Conservation (phyloP, 1,140 invertebrate genomes). For the Venturia canescens region DNA sequence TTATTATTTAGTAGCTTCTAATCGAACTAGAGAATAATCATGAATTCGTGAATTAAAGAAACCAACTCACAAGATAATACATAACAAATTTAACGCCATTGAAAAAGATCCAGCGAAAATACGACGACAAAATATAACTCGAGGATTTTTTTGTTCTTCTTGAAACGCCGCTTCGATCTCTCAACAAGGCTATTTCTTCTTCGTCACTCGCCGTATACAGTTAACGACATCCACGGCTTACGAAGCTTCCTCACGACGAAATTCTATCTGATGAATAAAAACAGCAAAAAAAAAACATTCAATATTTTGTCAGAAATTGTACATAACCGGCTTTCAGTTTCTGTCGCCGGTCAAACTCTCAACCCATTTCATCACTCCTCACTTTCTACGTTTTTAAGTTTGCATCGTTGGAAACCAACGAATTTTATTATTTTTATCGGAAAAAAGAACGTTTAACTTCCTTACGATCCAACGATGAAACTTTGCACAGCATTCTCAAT, state of each 20-base stretch:
- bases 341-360: not conserved
- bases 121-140: not conserved
- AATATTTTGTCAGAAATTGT: slow-evolving; percentile 67
- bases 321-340: not conserved
- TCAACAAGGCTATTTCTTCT: not conserved
- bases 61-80: not conserved
- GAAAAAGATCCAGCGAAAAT: not conserved
- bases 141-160: slow-evolving; percentile 1
- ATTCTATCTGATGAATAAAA: slow-evolving; percentile 65
- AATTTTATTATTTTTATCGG: too few relatives aligned
- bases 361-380: not conserved
- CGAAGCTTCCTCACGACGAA: slow-evolving; percentile 54
- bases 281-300: slow-evolving; percentile 53
- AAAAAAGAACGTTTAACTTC: not conserved
- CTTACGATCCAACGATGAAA: not conserved
- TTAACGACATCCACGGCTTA: slow-evolving; percentile 25
- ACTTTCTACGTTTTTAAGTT: not conserved
- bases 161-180: not conserved
- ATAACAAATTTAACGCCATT: slow-evolving; percentile 23
- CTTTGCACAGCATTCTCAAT: slow-evolving; percentile 4
- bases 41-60: slow-evolving; percentile 55
- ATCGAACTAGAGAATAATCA: slow-evolving; percentile 60
- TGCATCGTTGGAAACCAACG: too few relatives aligned
- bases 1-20: slow-evolving; percentile 67
- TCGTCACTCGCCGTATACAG: not conserved